A percentile compares a stretch with the other conserved stretches of the same genome.
These are phyloP conservation scores for Catalaphyllia jardinei DNA, from an alignment of 64 coral and sea anemone species.

Conservation along the genomic window DNA sequence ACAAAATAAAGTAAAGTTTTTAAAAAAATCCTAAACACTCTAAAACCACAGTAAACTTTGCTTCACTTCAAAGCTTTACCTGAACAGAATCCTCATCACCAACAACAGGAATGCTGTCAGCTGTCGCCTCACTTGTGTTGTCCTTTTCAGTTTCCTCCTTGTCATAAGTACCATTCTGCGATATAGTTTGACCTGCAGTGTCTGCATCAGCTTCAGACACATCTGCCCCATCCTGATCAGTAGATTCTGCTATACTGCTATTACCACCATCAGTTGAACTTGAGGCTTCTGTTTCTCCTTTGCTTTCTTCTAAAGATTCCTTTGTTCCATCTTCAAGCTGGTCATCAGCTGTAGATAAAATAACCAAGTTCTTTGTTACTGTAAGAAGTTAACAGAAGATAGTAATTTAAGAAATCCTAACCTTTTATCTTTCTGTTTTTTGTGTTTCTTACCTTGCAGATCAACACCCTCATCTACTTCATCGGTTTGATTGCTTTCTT, in stretches of 20 bases:
- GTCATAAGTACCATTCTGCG: not conserved
- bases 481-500: constrained; percentile 14
- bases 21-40: not conserved
- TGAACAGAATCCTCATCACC: not conserved
- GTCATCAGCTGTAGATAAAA: constrained; percentile 59
- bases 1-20: not conserved
- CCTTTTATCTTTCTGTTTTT: no score
- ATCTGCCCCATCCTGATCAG: not conserved
- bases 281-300: not conserved
- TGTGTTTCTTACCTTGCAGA: constrained; percentile 73
- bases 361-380: not conserved
- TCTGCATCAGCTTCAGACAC: not conserved
- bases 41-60: not conserved
- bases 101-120: not conserved
- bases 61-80: not conserved
- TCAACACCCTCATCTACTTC: constrained; percentile 96
- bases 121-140: not conserved
- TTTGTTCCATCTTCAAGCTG: constrained; percentile 73
- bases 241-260: constrained; percentile 18
- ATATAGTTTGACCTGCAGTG: not conserved
- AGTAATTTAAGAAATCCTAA: not conserved
- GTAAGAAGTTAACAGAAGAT: not conserved
- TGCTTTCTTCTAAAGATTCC: not conserved
- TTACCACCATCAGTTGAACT: not conserved
- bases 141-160: not conserved